Conservation (phyloP, 2,797 vertebrate species). For the Acipenser ruthenus region DNA sequence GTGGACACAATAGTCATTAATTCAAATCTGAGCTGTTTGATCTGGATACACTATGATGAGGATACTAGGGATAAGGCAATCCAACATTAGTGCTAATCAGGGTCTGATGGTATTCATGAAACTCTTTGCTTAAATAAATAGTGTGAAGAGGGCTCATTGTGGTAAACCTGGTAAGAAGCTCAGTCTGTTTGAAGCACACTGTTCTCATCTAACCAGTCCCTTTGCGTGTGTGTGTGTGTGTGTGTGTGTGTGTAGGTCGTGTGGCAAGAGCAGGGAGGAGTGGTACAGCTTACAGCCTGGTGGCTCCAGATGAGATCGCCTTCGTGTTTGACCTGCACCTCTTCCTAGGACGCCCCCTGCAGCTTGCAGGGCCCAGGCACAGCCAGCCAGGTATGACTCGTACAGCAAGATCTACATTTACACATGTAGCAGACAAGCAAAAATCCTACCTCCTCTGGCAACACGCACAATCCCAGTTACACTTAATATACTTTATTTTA, state of each 20-base stretch:
- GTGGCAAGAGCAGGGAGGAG: conserved; percentile 88
- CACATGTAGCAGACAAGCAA: conserved; percentile 31
- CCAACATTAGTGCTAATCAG: too few species aligned
- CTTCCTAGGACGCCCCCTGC: conserved; percentile 74
- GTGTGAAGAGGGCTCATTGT: too few species aligned
- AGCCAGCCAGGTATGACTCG: conserved; percentile 35
- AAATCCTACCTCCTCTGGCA: background rate
- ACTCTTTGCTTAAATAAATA: too few species aligned
- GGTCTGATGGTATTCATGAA: too few species aligned
- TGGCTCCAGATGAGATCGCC: conserved; percentile 81
- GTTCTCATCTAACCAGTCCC: conserved; percentile 4
- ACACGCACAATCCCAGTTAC: background rate
- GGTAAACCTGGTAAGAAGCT: too few species aligned
- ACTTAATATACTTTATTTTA: background rate
- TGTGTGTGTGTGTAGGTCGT: conserved; percentile 57
- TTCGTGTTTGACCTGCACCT: conserved; percentile 87
- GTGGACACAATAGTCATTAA: too few species aligned
- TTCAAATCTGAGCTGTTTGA: too few species aligned
- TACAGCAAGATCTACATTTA: too few species aligned
- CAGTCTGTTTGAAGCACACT: background rate
- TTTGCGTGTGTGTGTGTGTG: background rate
- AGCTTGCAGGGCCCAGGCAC: conserved; percentile 55
- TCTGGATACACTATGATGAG: too few species aligned
- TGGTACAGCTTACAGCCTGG: conserved; percentile 77
- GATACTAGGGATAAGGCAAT: too few species aligned